Percentiles rank a stretch among this genome's conserved stretches.
Evolutionary conservation across 2,113 vertebrate genomes (phyloP).

Genomic region (Chlorocebus sabaeus): DNA sequence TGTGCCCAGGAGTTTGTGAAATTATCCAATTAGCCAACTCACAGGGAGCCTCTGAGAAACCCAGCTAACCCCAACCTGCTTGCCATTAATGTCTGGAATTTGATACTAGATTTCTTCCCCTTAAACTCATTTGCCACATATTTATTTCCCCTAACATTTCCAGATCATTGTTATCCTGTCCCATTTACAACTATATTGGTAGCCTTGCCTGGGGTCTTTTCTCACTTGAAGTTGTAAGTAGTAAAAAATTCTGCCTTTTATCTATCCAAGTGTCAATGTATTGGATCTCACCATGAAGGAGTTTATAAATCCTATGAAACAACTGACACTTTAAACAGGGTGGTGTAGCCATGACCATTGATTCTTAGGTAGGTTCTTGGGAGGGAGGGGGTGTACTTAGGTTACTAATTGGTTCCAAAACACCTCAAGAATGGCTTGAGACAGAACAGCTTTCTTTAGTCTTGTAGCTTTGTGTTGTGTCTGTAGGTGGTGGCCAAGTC

Average conservation of each 20-base stretch:
- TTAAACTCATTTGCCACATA: not conserved
- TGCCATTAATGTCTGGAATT: not conserved
- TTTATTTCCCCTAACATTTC: fast-evolving
- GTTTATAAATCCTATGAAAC: not conserved
- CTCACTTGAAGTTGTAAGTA: not conserved
- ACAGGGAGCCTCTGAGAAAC: not conserved
- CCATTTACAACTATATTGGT: no score
- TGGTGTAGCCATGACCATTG: not conserved
- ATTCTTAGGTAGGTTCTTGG: not conserved
- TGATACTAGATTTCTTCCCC: not conserved
- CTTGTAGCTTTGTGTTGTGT: not conserved
- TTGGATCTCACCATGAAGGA: not conserved
- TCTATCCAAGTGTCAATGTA: not conserved
- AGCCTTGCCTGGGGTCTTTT: not conserved
- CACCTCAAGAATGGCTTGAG: not conserved
- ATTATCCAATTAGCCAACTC: not conserved
- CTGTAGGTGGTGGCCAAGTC: not conserved
- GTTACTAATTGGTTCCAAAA: not conserved
- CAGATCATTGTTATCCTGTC: not conserved
- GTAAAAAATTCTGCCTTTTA: not conserved
- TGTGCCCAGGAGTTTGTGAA: not conserved
- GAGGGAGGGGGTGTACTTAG: not conserved
- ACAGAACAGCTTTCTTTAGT: not conserved
- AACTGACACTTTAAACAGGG: not conserved
- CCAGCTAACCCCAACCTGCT: not conserved